Evolutionary conservation across 1,140 invertebrate genomes (phyloP), one percentile per base, ranked within the genome.

Genomic region (Leptoteleia sp.): DNA sequence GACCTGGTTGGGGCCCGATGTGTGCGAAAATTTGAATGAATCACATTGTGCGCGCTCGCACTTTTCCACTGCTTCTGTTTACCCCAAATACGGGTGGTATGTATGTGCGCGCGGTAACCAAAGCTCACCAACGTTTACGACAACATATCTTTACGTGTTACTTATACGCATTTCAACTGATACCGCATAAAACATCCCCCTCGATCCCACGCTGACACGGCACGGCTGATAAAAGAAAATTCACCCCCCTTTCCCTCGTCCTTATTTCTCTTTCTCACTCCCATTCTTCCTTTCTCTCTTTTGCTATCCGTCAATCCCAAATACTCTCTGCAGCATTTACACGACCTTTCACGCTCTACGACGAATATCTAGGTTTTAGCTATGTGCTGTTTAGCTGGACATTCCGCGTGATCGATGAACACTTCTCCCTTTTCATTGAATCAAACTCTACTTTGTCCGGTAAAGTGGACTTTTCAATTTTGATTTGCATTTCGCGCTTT

Each of bases 81-180:
- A 2, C 27, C 6, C 27, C 27, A 29, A 35, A 35, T 35, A 12
- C 37, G 11, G 37, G 9, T 54, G 4, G 29, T 61, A 15, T 40
- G 4, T 64, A 68, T 59, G 61, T 71, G 75, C 79, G 72, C 76
- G 55, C 13, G 70, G 71, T 80, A 81, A 76, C 80, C 78, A 78
- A 73, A 79, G 68, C 57, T 57, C 76, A 80, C 76, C 75, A 83
- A 81, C 81, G 64, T n/a, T 80, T 72, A 80, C 72, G 79, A 79
- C 76, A 84, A 81, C 72, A 79, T 75, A 57, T 70, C 50, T 52
- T 11, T 54, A 33, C 1, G 31, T 31, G 16, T 65, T 54, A 72
- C 9, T 61, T 70, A 62, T 48, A 42, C 50, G 57, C 50, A 3
- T 67, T 33, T 38, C n/a, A 68, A 68, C 54, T 72, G 48, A 52